A percentile compares a stretch with the other conserved stretches of the same genome.
These are phyloP conservation scores for Hipposideros larvatus DNA, from an alignment of 2,797 vertebrate species.

Conservation along the genomic window DNA sequence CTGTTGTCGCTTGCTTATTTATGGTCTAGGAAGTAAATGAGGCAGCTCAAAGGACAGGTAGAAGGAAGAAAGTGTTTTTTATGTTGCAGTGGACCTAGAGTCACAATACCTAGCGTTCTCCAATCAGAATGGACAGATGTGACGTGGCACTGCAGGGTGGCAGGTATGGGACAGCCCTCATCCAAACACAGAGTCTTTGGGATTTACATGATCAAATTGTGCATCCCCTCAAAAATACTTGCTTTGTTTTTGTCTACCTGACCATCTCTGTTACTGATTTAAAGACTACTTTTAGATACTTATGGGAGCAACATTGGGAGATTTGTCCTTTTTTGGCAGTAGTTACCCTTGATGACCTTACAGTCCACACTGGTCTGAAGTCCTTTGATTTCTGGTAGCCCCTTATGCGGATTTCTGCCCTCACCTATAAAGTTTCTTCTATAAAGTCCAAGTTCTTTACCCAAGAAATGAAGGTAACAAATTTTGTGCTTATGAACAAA, in stretches of 20 bases:
- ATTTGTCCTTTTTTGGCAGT: not conserved
- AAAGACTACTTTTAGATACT: constrained; percentile 20
- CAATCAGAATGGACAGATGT: not conserved
- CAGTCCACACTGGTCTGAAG: not conserved
- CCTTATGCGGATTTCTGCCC: not conserved
- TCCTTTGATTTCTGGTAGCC: not conserved
- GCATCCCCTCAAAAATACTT: not conserved
- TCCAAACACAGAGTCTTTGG: not conserved
- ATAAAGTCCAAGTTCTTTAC: not conserved
- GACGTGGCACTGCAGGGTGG: not conserved
- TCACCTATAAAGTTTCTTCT: not conserved
- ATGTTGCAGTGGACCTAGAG: not conserved
- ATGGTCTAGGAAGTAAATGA: not conserved
- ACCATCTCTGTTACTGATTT: not conserved
- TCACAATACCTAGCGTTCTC: not conserved
- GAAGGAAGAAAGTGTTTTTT: not conserved
- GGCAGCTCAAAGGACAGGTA: not conserved
- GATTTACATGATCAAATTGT: not conserved
- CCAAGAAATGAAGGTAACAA: not conserved
- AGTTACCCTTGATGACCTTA: not conserved
- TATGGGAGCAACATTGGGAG: not conserved
- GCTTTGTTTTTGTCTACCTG: not conserved
- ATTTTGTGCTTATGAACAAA: not conserved
- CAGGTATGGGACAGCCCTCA: too few relatives aligned
- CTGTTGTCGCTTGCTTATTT: not conserved